These are phyloP conservation scores for Chymomyza amoena DNA, from an alignment of 2,888 invertebrate species.

Conservation along the genomic window DNA sequence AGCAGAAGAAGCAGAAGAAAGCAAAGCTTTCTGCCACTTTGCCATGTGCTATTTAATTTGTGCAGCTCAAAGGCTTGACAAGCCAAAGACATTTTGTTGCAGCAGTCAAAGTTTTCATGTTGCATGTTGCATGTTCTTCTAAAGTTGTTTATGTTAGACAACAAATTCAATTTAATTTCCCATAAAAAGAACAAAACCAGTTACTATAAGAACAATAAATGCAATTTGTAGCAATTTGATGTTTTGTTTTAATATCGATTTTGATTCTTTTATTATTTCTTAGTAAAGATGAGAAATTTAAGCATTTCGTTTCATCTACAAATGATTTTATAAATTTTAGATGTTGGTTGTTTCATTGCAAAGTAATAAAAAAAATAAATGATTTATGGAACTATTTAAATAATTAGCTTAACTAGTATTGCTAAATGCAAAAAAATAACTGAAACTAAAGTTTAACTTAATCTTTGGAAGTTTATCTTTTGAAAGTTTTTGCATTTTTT, in stretches of 20 bases:
- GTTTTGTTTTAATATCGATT: background rate
- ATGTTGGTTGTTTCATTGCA: no score
- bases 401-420: no score
- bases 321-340: conserved; percentile 28
- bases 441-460: no score
- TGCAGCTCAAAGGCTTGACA: conserved; percentile 65
- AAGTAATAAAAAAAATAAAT: no score
- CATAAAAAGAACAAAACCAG: background rate
- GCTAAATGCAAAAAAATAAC: no score
- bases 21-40: conserved; percentile 57
- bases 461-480: no score
- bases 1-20: conserved; percentile 29
- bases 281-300: background rate
- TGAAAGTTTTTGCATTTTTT: no score
- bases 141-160: conserved; percentile 42
- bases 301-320: background rate
- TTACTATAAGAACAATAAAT: background rate
- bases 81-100: conserved; percentile 34
- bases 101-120: background rate
- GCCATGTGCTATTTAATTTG: conserved; percentile 68
- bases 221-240: background rate
- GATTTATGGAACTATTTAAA: no score
- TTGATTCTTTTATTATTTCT: background rate
- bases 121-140: background rate
- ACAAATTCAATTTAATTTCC: conserved; percentile 41